phyloP scores from a whole-genome alignment of 2,797 vertebrate species.

The Sebastes diploproa region DNA sequence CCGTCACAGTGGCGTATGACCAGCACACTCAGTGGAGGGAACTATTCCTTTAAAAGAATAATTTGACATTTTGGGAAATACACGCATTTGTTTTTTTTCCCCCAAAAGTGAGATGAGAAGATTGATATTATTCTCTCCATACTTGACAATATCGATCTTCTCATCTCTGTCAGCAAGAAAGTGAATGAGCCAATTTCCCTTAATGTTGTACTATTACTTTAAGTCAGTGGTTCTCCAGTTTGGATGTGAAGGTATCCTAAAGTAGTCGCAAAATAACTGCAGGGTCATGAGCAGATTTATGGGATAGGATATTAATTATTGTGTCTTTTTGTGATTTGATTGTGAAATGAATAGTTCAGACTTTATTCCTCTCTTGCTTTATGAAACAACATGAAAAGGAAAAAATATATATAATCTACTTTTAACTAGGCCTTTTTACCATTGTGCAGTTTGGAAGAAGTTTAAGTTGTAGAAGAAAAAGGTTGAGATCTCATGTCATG shows the following conservation, averaged over 20 bases:
- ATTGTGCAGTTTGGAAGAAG: no score
- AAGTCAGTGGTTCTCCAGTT: neutral
- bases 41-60: no score
- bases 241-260: neutral
- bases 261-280: neutral
- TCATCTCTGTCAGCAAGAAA: no score
- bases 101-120: no score
- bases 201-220: no score
- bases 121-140: no score
- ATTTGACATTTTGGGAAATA: no score
- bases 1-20: neutral
- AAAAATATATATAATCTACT: neutral
- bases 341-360: neutral
- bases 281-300: neutral
- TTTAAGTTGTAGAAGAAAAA: neutral
- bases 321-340: neutral
- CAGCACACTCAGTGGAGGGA: no score
- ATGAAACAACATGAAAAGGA: neutral
- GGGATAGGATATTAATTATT: neutral
- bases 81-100: fast-evolving
- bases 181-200: no score
- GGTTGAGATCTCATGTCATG: neutral
- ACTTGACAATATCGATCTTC: no score
- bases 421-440: no score
- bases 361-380: neutral